Percentiles rank a stretch among this genome's conserved stretches.
These are phyloP conservation scores for Palythoa grandis DNA, from an alignment of 92 coral and sea anemone genomes.

Conservation along the genomic window DNA sequence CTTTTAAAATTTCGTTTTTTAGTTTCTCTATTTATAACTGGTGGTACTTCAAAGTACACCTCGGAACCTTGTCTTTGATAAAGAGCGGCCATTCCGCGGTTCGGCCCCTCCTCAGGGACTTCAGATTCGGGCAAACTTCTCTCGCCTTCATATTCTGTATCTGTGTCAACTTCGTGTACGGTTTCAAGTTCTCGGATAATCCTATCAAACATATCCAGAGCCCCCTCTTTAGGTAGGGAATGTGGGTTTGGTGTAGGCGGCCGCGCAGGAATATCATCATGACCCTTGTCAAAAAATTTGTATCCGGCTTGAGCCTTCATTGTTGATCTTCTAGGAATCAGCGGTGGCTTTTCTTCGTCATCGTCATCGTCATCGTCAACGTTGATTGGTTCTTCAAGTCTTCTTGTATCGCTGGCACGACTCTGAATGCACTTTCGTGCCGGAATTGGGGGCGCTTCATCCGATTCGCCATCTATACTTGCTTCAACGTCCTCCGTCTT, in stretches of 20 bases:
- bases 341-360: constrained; percentile 29
- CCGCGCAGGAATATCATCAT: neutral
- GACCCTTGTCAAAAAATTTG: constrained; percentile 4
- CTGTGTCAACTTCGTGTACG: constrained; percentile 36
- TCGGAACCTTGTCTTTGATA: constrained; percentile 13
- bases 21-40: constrained; percentile 25
- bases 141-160: constrained; percentile 9
- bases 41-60: constrained; percentile 22
- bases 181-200: constrained; percentile 48
- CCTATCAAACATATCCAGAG: constrained; percentile 24
- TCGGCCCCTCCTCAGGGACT: neutral
- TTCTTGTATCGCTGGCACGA: neutral
- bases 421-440: neutral
- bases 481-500: neutral
- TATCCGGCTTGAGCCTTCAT: constrained; percentile 11
- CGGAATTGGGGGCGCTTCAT: constrained; percentile 2
- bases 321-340: constrained; percentile 20
- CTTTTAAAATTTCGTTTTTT: neutral
- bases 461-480: neutral
- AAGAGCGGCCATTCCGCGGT: neutral
- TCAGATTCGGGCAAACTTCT: neutral
- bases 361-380: neutral
- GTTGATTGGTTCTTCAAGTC: neutral
- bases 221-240: constrained; percentile 17
- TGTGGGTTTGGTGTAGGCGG: neutral